Evolutionary conservation across 2,797 vertebrate genomes (phyloP), one percentile per base, ranked within the genome.

Genomic region (Lutjanus campechanus): DNA sequence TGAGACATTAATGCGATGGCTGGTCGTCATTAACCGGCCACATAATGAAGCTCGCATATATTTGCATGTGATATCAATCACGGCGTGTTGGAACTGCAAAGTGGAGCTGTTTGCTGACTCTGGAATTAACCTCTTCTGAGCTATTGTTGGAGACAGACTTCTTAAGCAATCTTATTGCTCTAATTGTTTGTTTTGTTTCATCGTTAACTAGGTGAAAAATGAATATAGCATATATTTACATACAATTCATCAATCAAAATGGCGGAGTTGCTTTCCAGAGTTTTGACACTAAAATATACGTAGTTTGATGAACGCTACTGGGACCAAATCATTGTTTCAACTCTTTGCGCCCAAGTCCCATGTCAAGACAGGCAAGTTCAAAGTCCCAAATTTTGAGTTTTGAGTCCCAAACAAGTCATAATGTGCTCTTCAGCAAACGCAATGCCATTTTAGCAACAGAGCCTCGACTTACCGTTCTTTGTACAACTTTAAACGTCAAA

Each of bases 161-260:
- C 61, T 74, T 8, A 58, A 73, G 50, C 25, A 59, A 61, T 58
- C 13, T 1, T 20, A 19, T 69, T 60, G 51, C 66, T 54, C 8
- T 83, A 79, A 83, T 78, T 74, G 50, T 83, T 82, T 87, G 40
- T 66, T 85, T 69, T 76, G 72, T 79, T 83, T 67, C 67, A 43
- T 70, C 61, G 69, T 82, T 71, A 83, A 87, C 40, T 59, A 1
- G 8, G 43, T 59, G 58, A 64, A 76, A 79, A 73, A 70, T 62
- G 43, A 74, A 68, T 56, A 15, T 12, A 53, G 69, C 62, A 75
- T 69, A 61, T 19, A 81, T 88, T 85, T 67, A 61, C 71, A 78
- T 65, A 9, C 17, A 54, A 65, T 85, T 64, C 54, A 72, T 83
- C 59, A 69, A 82, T 87, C 84, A 36, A 80, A 51, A 63, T 3